Evolutionary conservation across 2,888 invertebrate genomes (phyloP), one percentile per base, ranked within the genome.

Genomic region (Chrysodeixis includens): DNA sequence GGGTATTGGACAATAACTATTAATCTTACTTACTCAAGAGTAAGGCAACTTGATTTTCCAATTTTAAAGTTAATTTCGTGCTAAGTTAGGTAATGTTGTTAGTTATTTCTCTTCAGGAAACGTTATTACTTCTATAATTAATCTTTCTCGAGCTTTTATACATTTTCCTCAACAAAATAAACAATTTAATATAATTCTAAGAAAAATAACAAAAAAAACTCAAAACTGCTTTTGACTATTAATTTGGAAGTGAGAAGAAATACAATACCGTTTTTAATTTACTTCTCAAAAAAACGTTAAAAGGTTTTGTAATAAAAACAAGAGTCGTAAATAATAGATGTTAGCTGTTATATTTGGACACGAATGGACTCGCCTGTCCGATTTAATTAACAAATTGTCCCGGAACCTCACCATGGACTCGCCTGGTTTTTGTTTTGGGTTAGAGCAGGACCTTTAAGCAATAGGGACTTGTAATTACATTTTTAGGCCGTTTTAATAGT

Each of bases 371-470:
- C 59, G 44, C 20, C 51, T 57, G 60, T 67, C 72, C 32, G 59
- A 69, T 61, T 69, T 76, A 76, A 76, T 79, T 76, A 76, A 72
- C 56, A 64, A 79, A 69, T 69, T 67, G 54, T 57, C 54, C 14
- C 22, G 52, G 60, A 40, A 76, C 60, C 30, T 58, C 30, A 32
- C 65, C 56, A 16, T 56, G 30, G 54, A 30, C 46, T 22, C 18
- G 18, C 30, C 44, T 52, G 30, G 32, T 69, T 51, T 51, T 22
- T 61, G 40, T 60, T 49, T n/a, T 4, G 30, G 20, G 55, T 57
- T n/a, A 6, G n/a, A 40, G 40, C n/a, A 5, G n/a, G n/a, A n/a
- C 40, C n/a, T n/a, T 40, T 6, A 40, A n/a, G n/a, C 6, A 4
- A n/a, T n/a, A n/a, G 12, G 12, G 32, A 0, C 2, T 14, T n/a